These are phyloP conservation scores for Charaxes varanes DNA, from an alignment of 1,140 invertebrate species.

Conservation along the genomic window DNA sequence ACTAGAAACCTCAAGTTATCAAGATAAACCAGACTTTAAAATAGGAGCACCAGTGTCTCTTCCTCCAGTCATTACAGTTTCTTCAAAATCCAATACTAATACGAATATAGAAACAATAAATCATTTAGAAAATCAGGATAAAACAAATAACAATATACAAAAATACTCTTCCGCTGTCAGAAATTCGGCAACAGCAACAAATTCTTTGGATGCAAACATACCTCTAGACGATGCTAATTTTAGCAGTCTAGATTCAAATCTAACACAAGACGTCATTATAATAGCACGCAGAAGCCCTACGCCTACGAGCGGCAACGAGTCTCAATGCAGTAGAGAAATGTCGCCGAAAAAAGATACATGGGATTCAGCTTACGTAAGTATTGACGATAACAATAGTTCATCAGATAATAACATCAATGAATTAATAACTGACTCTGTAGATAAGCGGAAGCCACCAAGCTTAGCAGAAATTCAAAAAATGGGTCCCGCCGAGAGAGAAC, in stretches of 20 bases:
- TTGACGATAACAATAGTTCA: constrained; percentile 49
- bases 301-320: constrained; percentile 9
- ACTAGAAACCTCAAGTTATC: constrained; percentile 17
- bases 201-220: constrained; percentile 5
- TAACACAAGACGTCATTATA: constrained; percentile 14
- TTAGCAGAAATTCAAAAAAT: constrained; percentile 41
- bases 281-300: constrained; percentile 12
- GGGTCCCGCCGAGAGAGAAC: constrained; percentile 55
- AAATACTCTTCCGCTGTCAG: not conserved
- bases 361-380: constrained; percentile 73
- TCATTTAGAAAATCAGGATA: constrained; percentile 1
- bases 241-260: constrained; percentile 20
- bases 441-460: constrained; percentile 44
- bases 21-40: constrained; percentile 56
- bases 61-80: constrained; percentile 34
- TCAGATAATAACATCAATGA: constrained; percentile 12
- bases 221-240: constrained; percentile 9
- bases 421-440: constrained; percentile 23
- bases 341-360: constrained; percentile 61
- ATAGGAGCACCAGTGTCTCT: constrained; percentile 70
- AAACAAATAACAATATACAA: constrained; percentile 1
- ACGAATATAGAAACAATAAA: not conserved
- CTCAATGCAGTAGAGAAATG: constrained; percentile 23
- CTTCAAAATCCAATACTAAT: constrained; percentile 10
- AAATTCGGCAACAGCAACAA: constrained; percentile 1